These are phyloP conservation scores for Dreissena polymorpha DNA, from an alignment of 1,140 invertebrate genomes.

Conservation along the genomic window DNA sequence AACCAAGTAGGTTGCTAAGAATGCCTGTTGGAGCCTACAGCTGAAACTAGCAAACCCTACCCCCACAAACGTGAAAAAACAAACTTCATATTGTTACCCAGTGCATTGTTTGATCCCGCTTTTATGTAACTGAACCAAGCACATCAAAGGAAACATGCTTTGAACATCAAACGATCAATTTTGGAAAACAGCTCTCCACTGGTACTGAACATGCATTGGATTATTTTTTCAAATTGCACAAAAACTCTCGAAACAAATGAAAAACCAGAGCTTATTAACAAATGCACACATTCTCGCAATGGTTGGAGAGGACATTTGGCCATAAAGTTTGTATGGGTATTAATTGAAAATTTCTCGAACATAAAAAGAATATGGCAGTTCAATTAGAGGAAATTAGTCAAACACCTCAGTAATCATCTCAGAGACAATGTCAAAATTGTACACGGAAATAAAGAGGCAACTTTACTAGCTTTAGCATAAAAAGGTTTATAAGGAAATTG, in stretches of 20 bases:
- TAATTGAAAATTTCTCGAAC: neutral
- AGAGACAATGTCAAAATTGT: neutral
- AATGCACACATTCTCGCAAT: neutral
- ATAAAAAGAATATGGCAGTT: neutral
- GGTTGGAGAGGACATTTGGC: neutral
- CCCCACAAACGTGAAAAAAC: constrained; percentile 35
- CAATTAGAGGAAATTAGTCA: neutral
- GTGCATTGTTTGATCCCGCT: constrained; percentile 54
- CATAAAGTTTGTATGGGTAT: neutral
- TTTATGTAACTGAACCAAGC: constrained; percentile 55
- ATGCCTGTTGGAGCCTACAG: too few relatives aligned
- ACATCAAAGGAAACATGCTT: constrained; percentile 43
- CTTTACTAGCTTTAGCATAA: neutral
- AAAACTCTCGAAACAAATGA: constrained; percentile 2
- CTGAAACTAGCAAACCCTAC: neutral
- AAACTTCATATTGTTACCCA: constrained; percentile 49
- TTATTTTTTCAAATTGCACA: constrained; percentile 2
- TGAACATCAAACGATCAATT: constrained; percentile 55
- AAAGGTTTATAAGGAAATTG: neutral
- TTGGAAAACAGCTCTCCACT: constrained; percentile 23
- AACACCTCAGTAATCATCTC: neutral
- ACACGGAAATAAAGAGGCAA: neutral
- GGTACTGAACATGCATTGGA: constrained; percentile 14
- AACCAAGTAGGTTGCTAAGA: too few relatives aligned
- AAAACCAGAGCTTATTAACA: constrained; percentile 10